These are phyloP conservation scores for Chrysochloris asiatica DNA, from an alignment of 2,113 vertebrate species.

Conservation along the genomic window DNA sequence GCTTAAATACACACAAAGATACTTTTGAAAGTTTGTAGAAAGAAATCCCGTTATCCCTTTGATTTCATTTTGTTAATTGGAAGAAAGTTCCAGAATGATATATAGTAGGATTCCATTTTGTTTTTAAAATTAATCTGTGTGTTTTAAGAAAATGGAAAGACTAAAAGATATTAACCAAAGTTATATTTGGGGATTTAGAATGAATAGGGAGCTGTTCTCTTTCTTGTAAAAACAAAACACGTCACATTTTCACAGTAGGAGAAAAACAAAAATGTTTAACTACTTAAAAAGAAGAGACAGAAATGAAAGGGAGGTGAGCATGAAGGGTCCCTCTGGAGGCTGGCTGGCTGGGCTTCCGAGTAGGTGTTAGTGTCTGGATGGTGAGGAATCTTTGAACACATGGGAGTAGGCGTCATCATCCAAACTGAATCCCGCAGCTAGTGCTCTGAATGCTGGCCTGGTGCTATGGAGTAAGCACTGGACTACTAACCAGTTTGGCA, in stretches of 20 bases:
- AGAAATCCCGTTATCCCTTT: too few species aligned
- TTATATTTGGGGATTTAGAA: background rate
- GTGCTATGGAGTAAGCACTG: too few species aligned
- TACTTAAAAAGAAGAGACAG: background rate
- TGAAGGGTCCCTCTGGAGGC: background rate
- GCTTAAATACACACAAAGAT: background rate
- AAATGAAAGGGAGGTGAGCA: too few species aligned
- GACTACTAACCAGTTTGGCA: too few species aligned
- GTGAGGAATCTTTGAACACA: background rate
- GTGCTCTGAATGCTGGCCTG: too few species aligned
- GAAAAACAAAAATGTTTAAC: background rate
- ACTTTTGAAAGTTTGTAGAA: too few species aligned
- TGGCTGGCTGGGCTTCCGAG: background rate
- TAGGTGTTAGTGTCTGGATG: background rate
- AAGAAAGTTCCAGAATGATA: conserved; percentile 6
- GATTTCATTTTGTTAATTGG: conserved; percentile 26
- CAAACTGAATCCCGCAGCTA: background rate
- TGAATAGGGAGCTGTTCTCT: background rate
- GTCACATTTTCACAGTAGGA: conserved; percentile 2
- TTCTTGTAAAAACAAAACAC: background rate
- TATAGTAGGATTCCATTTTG: conserved; percentile 20
- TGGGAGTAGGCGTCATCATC: background rate
- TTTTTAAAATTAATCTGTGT: conserved; percentile 10
- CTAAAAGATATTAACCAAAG: conserved; percentile 16
- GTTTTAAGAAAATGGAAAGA: background rate